Evolutionary conservation across 2,797 vertebrate genomes (phyloP).

Genomic region (Lagocephalus sceleratus): DNA sequence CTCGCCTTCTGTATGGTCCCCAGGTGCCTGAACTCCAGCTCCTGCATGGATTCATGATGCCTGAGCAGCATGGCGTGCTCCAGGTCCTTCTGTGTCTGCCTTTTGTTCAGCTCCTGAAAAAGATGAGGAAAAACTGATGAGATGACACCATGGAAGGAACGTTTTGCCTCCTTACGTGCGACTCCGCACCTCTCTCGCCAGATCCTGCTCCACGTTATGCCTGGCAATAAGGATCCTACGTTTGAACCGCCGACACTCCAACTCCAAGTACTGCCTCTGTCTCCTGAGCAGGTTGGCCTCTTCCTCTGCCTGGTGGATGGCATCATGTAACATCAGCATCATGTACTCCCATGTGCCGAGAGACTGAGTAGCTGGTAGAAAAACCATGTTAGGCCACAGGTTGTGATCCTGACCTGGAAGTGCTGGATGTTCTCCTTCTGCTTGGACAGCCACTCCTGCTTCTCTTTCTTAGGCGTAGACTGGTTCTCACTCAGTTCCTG

Average conservation of each 20-base stretch:
- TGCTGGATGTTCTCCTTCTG: constrained; percentile 98
- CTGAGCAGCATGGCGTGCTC: constrained; percentile 96
- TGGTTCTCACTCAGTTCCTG: constrained; percentile 98
- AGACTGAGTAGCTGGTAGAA: no score
- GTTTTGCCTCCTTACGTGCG: constrained; percentile 27
- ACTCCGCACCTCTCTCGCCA: constrained; percentile 88
- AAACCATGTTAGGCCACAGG: no score
- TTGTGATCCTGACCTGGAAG: constrained; percentile 86
- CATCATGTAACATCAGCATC: neutral
- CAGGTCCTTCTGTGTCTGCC: constrained; percentile 98
- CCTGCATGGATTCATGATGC: constrained; percentile 98
- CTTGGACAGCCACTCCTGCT: constrained; percentile 97
- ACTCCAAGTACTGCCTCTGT: constrained; percentile 94
- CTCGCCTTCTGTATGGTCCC: constrained; percentile 93
- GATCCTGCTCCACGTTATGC: constrained; percentile 95
- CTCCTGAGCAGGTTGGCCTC: constrained; percentile 94
- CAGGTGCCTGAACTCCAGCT: constrained; percentile 96
- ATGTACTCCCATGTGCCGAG: neutral
- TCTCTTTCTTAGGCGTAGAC: constrained; percentile 98
- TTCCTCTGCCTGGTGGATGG: constrained; percentile 89
- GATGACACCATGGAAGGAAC: neutral
- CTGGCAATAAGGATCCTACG: constrained; percentile 92
- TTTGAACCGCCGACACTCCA: constrained; percentile 95
- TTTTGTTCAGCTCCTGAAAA: constrained; percentile 91
- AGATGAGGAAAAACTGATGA: neutral